A percentile compares a stretch with the other conserved stretches of the same genome.
phyloP scores from a whole-genome alignment of 64 coral and sea anemone species.

The Cladopsammia gracilis region DNA sequence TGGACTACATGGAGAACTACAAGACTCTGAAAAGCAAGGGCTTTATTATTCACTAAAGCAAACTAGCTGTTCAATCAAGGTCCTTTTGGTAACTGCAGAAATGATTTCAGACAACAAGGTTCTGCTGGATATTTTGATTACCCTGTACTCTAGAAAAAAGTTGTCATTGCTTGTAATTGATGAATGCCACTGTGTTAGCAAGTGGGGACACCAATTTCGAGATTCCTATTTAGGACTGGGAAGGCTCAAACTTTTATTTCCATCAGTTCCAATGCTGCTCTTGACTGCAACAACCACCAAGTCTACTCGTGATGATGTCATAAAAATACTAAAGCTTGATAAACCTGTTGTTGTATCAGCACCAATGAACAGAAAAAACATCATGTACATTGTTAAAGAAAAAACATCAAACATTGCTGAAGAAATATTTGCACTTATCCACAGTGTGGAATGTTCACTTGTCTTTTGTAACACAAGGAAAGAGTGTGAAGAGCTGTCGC shows the following conservation, averaged over 20 bases:
- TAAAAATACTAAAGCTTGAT: neutral
- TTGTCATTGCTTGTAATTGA: conserved; percentile 30
- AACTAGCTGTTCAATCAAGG: too few species aligned
- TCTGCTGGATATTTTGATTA: neutral
- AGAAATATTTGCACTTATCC: neutral
- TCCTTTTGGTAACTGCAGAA: too few species aligned
- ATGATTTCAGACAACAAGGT: neutral
- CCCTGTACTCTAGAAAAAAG: conserved; percentile 1
- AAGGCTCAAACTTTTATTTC: neutral
- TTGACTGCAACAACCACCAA: conserved; percentile 37
- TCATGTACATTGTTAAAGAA: neutral
- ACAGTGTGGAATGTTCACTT: neutral
- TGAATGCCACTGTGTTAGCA: conserved; percentile 31
- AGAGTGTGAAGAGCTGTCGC: conserved; percentile 35
- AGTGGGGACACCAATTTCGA: conserved; percentile 38
- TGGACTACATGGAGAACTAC: too few species aligned
- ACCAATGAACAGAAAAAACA: neutral
- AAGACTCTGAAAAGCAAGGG: too few species aligned
- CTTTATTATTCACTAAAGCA: too few species aligned
- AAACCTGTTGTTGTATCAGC: neutral
- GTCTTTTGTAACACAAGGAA: conserved; percentile 27
- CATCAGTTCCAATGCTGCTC: conserved; percentile 19
- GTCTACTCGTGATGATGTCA: neutral
- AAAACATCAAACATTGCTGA: conserved; percentile 34
- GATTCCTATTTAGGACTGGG: conserved; percentile 3